Evolutionary conservation across 2,113 vertebrate species (phyloP), one percentile per base, ranked within the genome.

Genomic region (Stictonetta naevosa): DNA sequence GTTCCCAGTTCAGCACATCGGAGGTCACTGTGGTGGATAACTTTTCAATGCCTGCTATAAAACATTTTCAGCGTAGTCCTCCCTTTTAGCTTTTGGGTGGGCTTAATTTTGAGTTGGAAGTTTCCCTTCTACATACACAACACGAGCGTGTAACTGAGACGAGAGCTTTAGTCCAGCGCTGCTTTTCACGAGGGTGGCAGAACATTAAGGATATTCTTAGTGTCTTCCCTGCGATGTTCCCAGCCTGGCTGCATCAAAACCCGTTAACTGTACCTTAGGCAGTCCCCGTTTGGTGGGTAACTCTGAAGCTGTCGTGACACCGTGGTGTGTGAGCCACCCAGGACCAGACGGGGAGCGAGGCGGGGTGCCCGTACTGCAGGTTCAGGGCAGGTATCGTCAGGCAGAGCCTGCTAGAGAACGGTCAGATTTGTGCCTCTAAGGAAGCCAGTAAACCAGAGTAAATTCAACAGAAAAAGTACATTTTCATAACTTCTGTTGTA

Each of bases 381-480:
- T 11, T 36, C 22, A 22, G 21, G 23, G 55, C 13, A 4, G 23
- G 0, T 3, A 1, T 26, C 3, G 1, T 4, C 79, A 44, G 71
- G 58, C 48, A 85, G 74, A 60, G 58, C 79, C 26, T 19, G 38
- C 5, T 28, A 25, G 44, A 20, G 58, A 11, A 1, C 0, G 21
- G 40, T 0, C 3, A 28, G 58, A 3, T 48, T 44, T 33, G 85
- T 40, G 7, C 23, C 56, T 84, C 11, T 19, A 3, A 31, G 44
- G 67, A 12, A 62, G 34, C 26, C 80, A 74, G 71, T 1, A 34
- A 60, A 2, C 5, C 34, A 1, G 14, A 16, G 2, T 2, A 12
- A 33, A 1, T 55, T 4, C 10, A 11, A 0, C 0, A 55, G 86
- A 77, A 23, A 7, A 2, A 59, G 18, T 3, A 0, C 2, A 0